These are phyloP conservation scores for Sakesphorus luctuosus DNA, from an alignment of 2,113 vertebrate species.

Conservation along the genomic window DNA sequence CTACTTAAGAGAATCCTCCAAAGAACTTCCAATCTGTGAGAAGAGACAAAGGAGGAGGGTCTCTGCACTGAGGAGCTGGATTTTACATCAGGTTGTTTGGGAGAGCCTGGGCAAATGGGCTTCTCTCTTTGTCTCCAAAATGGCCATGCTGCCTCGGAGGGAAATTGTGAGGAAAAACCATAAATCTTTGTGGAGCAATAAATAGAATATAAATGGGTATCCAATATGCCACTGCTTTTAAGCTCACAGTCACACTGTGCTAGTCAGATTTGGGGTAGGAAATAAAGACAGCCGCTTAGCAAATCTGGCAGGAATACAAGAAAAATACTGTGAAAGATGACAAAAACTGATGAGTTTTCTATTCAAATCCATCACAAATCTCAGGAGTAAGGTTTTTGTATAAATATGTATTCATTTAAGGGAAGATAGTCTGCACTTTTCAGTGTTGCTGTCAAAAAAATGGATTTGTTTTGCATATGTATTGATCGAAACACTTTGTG, in stretches of 20 bases:
- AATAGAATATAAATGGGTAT: constrained; percentile 65
- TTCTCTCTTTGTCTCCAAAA: constrained; percentile 42
- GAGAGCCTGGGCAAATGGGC: not conserved
- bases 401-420: constrained; percentile 2
- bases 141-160: not conserved
- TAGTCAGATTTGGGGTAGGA: constrained; percentile 26
- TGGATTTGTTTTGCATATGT: not conserved
- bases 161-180: constrained; percentile 50
- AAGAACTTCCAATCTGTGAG: not conserved
- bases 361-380: constrained; percentile 3
- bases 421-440: not conserved
- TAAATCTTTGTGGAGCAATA: constrained; percentile 63
- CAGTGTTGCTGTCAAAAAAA: not conserved
- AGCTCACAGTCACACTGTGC: constrained; percentile 50
- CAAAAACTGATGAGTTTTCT: constrained; percentile 52
- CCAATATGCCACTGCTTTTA: constrained; percentile 53
- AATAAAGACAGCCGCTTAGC: not conserved
- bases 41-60: not conserved
- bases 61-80: constrained; percentile 16
- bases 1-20: not conserved
- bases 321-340: constrained; percentile 39
- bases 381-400: not conserved
- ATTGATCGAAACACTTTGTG: not conserved
- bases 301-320: constrained; percentile 48
- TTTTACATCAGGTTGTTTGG: constrained; percentile 32